Evolutionary conservation across 2,888 invertebrate species (phyloP), one percentile per base, ranked within the genome.

Genomic region (Ennomos fuscantarius): DNA sequence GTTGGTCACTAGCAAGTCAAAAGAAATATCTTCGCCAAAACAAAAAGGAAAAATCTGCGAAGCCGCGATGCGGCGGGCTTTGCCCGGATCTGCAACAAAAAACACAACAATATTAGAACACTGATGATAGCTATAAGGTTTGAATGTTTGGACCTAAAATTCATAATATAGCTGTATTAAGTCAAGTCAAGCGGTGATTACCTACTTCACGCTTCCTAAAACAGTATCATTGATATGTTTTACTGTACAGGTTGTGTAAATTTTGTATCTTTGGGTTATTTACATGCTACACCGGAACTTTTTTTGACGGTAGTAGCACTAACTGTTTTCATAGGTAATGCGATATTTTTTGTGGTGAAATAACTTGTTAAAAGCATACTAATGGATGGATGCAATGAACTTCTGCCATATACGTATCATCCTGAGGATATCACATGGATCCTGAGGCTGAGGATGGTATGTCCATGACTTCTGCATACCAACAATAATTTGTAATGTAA

Each of bases 1-100:
- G 73, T 68, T 74, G 70, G 76, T 84, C 80, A 81, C 78, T 70
- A 71, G 73, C 68, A 72, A 76, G 67, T 72, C 65, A 71, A 77
- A 50, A 47, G 43, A 76, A 70, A 70, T 6, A 77, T 78, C 72
- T 69, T 72, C 66, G 67, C 76, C 73, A 63, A 72, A 66, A 66
- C 53, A 68, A 74, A 78, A 77, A 74, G 57, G 70, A 73, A 73
- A 74, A 78, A 75, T 67, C 78, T 70, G 74, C 70, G 60, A 66
- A 62, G 86, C 90, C 91, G 90, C 88, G 71, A 68, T 73, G 89
- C 91, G 91, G 89, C 90, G 90, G 86, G 85, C 84, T 72, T 69
- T 66, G 89, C 86, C 87, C 87, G 86, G 77, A 84, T 84, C 91
- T 90, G 91, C 52, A 91, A 91, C 82, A 87, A 87, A 70, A 64